Conservation (phyloP, 2,113 vertebrate species). For the Muntiacus reevesi region DNA sequence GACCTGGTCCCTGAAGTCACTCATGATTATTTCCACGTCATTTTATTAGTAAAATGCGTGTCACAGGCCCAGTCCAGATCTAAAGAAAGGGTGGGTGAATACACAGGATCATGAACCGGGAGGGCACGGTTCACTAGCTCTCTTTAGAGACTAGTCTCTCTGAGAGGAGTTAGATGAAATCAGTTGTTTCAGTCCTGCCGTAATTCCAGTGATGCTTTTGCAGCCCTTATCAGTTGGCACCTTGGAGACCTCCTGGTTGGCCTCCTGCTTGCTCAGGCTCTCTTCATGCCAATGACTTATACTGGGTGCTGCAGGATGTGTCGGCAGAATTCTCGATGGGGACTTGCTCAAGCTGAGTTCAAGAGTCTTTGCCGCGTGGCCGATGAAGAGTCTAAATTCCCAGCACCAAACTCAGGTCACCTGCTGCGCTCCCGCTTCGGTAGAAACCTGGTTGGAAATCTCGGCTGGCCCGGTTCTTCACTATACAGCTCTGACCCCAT, state of each 20-base stretch:
- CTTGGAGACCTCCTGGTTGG: background rate
- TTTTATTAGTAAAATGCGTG: background rate
- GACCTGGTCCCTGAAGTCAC: background rate
- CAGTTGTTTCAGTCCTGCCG: background rate
- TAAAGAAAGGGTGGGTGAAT: background rate
- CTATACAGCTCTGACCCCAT: background rate
- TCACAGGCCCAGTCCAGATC: background rate
- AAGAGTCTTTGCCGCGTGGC: background rate
- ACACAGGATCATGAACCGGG: background rate
- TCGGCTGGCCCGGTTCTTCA: background rate
- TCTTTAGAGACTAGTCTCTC: background rate
- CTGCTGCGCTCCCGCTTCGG: background rate
- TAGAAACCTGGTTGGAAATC: background rate
- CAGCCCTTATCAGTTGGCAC: background rate
- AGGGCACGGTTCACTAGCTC: background rate
- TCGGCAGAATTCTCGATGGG: background rate
- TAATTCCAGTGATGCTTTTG: background rate
- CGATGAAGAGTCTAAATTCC: background rate
- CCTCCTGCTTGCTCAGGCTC: background rate
- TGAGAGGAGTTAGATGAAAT: background rate
- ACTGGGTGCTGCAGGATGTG: background rate
- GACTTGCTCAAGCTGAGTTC: background rate
- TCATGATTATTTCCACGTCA: background rate
- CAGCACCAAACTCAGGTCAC: background rate
- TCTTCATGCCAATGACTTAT: background rate